A percentile compares a stretch with the other conserved stretches of the same genome.
Evolutionary conservation across 2,113 vertebrate species (phyloP).

Genomic region (Macrotus californicus): DNA sequence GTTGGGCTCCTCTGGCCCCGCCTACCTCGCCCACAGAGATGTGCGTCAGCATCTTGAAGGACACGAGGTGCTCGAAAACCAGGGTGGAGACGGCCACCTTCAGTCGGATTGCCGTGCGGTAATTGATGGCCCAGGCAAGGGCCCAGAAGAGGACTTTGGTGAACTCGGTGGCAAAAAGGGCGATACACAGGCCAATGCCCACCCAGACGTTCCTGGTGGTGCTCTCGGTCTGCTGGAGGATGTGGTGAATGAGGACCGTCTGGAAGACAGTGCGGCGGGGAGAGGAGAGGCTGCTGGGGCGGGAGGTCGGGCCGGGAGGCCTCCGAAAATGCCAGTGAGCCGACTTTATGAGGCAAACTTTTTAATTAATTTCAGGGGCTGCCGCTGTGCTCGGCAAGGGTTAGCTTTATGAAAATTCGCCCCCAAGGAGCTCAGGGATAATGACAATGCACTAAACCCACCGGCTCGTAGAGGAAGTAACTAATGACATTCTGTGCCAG

Average conservation of each 20-base stretch:
- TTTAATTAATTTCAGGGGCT: constrained; percentile 41
- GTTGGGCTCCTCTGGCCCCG: neutral
- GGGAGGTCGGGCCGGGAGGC: neutral
- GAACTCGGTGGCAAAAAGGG: constrained; percentile 80
- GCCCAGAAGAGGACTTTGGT: constrained; percentile 78
- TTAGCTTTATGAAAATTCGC: constrained; percentile 23
- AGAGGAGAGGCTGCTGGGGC: neutral
- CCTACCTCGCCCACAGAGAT: constrained; percentile 84
- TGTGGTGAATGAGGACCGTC: constrained; percentile 80
- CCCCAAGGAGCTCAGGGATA: constrained; percentile 41
- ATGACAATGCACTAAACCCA: constrained; percentile 39
- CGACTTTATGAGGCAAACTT: constrained; percentile 16
- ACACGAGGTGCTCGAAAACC: constrained; percentile 82
- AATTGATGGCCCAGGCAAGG: constrained; percentile 82
- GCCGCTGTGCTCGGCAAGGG: constrained; percentile 27
- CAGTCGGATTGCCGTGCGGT: constrained; percentile 80
- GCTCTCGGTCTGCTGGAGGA: constrained; percentile 75
- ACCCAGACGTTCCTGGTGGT: constrained; percentile 24
- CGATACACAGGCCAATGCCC: constrained; percentile 79
- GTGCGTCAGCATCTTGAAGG: constrained; percentile 75
- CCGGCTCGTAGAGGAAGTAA: neutral
- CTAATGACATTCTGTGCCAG: neutral
- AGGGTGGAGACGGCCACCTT: constrained; percentile 81
- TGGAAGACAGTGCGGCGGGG: constrained; percentile 46
- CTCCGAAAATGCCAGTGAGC: neutral